These are phyloP conservation scores for Arrhamphus sclerolepis DNA, from an alignment of 2,797 vertebrate species.

Conservation along the genomic window DNA sequence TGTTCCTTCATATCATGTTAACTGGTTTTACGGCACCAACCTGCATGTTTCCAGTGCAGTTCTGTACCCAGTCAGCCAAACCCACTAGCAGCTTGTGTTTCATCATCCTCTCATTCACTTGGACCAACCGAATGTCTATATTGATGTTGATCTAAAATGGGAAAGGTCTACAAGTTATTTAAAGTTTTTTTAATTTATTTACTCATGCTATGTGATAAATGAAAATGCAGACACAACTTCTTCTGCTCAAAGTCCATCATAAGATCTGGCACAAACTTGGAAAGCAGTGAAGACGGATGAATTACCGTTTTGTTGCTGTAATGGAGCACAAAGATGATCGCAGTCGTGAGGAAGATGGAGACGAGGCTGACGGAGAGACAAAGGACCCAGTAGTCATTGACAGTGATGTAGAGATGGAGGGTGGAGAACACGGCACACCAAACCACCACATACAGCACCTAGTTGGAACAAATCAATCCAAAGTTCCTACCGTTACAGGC, in stretches of 20 bases:
- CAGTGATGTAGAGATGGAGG: slow-evolving; percentile 72
- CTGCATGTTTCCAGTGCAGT: slow-evolving; percentile 77
- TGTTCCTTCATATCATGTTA: too few relatives aligned
- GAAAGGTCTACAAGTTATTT: slow-evolving; percentile 2
- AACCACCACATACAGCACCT: slow-evolving; percentile 81
- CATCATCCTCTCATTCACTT: slow-evolving; percentile 80
- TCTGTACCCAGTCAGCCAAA: slow-evolving; percentile 78
- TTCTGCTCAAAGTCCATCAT: too few relatives aligned
- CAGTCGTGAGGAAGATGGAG: slow-evolving; percentile 75
- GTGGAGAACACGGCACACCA: slow-evolving; percentile 82
- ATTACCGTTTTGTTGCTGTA: slow-evolving; percentile 74
- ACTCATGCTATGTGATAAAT: too few relatives aligned
- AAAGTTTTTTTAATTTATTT: too few relatives aligned
- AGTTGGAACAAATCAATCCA: slow-evolving; percentile 4
- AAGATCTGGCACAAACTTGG: too few relatives aligned
- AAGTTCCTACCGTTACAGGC: neutral
- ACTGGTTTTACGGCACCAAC: slow-evolving; percentile 45
- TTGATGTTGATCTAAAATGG: slow-evolving; percentile 80
- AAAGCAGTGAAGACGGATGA: neutral
- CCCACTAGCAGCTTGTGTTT: slow-evolving; percentile 77
- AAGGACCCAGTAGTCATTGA: slow-evolving; percentile 77
- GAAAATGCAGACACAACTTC: too few relatives aligned
- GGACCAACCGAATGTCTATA: slow-evolving; percentile 79
- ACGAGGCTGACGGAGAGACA: slow-evolving; percentile 78
- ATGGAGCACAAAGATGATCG: slow-evolving; percentile 76